Base-by-base conservation (phyloP, 35 echinoderm and acorn worm genomes). In the Amphiura filiformis region DNA sequence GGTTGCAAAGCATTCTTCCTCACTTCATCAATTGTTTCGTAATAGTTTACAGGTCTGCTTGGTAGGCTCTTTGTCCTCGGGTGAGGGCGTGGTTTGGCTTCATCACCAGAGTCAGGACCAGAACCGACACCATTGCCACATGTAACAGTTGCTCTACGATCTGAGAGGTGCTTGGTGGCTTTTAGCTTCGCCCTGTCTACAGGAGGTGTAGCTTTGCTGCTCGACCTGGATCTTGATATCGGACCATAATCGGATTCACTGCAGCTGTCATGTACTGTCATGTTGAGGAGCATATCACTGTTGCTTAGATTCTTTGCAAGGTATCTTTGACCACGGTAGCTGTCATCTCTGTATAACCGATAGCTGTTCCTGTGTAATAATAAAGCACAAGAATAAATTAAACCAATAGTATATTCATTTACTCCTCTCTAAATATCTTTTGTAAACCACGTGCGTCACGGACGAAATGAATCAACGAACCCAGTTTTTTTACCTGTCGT, bases 1-100 rank as follows among this genome's bases (percentile, higher is more conserved):
- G 82, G 56, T 34, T 26, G 82, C 81, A 41, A 34, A 31, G 57
- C 75, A 78, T 84, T 17, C 33, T 84, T 61, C 34, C 82, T 78
- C 23, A 91, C 82, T 41, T 91, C 89, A 31, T 91, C 89, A 57
- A 91, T 91, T n/a, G 89, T 84, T 40, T 91, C 89, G 47, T 91
- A 91, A 17, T 77, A 76, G 14, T 44, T 32, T 0, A 36, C 75
- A 15, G 87, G 87, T 84, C 89, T 35, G 35, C 82, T 78, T 12
- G 89, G 89, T 23, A 91, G 39, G 34, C 89, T 91, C 22, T 76
- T 57, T 26, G 89, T 83, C 31, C 89, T 83, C 44, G 81, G 81
- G 17, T 80, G 79, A 31, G 89, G 89, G 18, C 81, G 64, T n/a
- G 76, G 82, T 81, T 91, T 70, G 1, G 44, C 65, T 0, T 82